phyloP scores from a whole-genome alignment of 2,113 vertebrate species.

The Amphiprion percula region DNA sequence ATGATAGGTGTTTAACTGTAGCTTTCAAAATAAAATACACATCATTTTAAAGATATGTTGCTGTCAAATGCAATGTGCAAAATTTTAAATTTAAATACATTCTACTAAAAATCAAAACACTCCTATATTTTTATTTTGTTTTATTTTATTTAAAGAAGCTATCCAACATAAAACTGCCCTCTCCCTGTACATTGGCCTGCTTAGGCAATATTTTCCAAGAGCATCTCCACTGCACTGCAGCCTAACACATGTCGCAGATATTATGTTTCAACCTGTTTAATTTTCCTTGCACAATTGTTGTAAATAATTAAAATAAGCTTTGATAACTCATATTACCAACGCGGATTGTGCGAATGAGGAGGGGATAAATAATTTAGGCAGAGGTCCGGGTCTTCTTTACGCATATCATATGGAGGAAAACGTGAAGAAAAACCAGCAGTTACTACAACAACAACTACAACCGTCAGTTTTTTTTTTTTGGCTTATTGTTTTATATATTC shows the following conservation, averaged over 20 bases:
- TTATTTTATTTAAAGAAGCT: background rate
- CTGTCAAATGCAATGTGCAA: background rate
- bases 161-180: background rate
- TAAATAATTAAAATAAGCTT: constrained; percentile 97
- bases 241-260: constrained; percentile 89
- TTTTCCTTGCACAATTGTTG: constrained; percentile 90
- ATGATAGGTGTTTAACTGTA: background rate
- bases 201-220: constrained; percentile 58
- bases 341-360: constrained; percentile 90
- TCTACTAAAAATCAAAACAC: background rate
- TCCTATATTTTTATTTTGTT: too few relatives aligned
- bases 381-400: constrained; percentile 68
- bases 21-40: background rate
- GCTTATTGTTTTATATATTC: constrained; percentile 3
- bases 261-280: constrained; percentile 92
- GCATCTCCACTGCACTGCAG: constrained; percentile 73
- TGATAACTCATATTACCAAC: constrained; percentile 99
- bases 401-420: constrained; percentile 69
- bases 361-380: constrained; percentile 94
- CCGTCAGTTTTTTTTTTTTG: background rate
- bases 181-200: constrained; percentile 13
- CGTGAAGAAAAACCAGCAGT: constrained; percentile 23
- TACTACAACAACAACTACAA: background rate
- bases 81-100: background rate
- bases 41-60: background rate